phyloP scores from a whole-genome alignment of 2,888 invertebrate genomes.

The Metacarcinus magister region DNA sequence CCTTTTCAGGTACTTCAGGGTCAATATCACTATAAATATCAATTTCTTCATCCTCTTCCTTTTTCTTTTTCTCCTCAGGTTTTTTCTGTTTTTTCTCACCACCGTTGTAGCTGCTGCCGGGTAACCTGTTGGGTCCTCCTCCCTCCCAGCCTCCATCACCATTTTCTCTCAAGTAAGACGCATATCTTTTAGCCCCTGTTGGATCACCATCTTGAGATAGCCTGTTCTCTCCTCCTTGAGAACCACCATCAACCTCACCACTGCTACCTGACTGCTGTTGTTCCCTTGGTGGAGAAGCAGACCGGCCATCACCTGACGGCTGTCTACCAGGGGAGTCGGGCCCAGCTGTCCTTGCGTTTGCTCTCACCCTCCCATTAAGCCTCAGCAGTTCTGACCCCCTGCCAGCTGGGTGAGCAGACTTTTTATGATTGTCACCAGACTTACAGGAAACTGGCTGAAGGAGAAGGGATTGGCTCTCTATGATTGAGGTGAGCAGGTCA shows the following conservation, averaged over 20 bases:
- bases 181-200: conserved; percentile 75
- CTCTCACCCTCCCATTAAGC: conserved; percentile 82
- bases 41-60: conserved; percentile 85
- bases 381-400: not conserved
- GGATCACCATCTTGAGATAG: conserved; percentile 67
- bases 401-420: not conserved
- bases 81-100: conserved; percentile 81
- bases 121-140: conserved; percentile 54
- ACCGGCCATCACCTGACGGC: conserved; percentile 63
- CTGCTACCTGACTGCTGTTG: conserved; percentile 63
- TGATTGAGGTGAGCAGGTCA: conserved; percentile 84
- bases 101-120: conserved; percentile 82
- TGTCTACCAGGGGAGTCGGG: conserved; percentile 70
- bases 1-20: conserved; percentile 83
- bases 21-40: conserved; percentile 89
- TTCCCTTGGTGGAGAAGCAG: conserved; percentile 50
- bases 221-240: conserved; percentile 44
- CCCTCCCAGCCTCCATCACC: conserved; percentile 56
- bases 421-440: conserved; percentile 83
- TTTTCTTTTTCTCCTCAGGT: conserved; percentile 78
- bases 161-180: conserved; percentile 74
- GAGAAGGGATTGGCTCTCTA: conserved; percentile 84
- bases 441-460: conserved; percentile 83
- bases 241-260: conserved; percentile 54
- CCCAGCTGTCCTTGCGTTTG: conserved; percentile 71